Evolutionary conservation across 2,113 vertebrate species (phyloP).

Genomic region (Pelvicachromis taeniatus): DNA sequence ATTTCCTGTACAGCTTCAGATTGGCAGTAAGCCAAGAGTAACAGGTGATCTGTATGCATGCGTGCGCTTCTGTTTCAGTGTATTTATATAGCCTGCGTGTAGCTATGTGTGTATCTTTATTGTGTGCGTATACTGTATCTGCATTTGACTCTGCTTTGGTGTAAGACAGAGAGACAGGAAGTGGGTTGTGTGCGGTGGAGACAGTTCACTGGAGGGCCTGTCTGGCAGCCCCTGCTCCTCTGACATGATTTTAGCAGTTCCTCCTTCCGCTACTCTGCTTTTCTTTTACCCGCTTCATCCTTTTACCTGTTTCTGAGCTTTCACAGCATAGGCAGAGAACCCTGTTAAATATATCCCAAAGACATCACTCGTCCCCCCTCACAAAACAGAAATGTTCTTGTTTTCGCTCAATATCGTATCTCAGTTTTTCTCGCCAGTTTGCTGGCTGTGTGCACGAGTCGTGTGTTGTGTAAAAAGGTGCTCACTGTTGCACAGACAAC

Average conservation of each 20-base stretch:
- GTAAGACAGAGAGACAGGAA: conserved; percentile 79
- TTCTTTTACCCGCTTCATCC: neutral
- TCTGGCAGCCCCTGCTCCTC: conserved; percentile 74
- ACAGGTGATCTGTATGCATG: conserved; percentile 83
- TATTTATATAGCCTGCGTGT: conserved; percentile 11
- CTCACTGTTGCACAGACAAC: conserved; percentile 4
- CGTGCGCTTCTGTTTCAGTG: neutral
- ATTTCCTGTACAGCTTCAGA: conserved; percentile 82
- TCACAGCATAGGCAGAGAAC: neutral
- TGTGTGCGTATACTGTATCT: neutral
- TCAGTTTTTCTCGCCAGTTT: neutral
- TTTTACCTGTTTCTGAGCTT: conserved; percentile 5
- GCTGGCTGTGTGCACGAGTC: conserved; percentile 9
- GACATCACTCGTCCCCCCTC: conserved; percentile 19
- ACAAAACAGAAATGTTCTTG: conserved; percentile 46
- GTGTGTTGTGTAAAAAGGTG: conserved; percentile 35
- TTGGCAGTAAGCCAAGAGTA: conserved; percentile 82
- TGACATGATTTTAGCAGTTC: neutral
- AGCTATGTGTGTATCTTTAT: neutral
- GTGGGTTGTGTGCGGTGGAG: conserved; percentile 74
- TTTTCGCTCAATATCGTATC: conserved; percentile 7
- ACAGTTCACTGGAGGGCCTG: conserved; percentile 76
- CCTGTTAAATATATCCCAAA: conserved; percentile 18
- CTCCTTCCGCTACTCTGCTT: neutral
- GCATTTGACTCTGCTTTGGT: conserved; percentile 43